Evolutionary conservation across 2,888 invertebrate genomes (phyloP), one percentile per base, ranked within the genome.

Genomic region (Orchestes rusci): DNA sequence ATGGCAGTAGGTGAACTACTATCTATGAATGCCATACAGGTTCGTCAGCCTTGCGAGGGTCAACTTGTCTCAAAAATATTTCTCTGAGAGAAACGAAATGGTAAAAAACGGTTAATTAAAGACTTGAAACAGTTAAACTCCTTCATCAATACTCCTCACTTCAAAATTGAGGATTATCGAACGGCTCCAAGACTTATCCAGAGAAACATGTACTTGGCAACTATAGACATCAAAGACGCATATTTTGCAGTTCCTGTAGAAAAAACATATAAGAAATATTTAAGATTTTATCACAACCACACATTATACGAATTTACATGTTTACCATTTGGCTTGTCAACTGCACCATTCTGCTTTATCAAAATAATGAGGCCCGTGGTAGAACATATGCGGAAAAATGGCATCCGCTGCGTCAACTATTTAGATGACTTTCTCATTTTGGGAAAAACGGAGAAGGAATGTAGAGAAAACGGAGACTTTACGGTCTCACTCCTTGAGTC

Each of bases 141-240:
- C 23, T 23, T 23, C 10, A 32, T 32, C 13, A 15, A 16, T 32
- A 16, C 32, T 32, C 32, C 32, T 10, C 56, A 59, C 44, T 59
- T 59, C 34, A 56, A 59, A 47, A 42, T 57, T 16, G 56, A 58
- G 34, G 55, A 57, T 43, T 49, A 45, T 19, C 43, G 48, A 40
- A 53, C 54, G 0, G 53, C 50, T 1, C 31, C 32, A 3, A 39
- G 52, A 15, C 23, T 58, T 10, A 45, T 58, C 7, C n/a, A 40
- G 17, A 13, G 15, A 13, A 38, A 23, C 45, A 20, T 36, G 42
- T n/a, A 49, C n/a, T 10, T 47, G 36, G 33, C 47, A 13, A 41
- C 36, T 10, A 30, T 50, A 8, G 47, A 51, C 42, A 16, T 52
- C 3, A 47, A 44, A 37, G 47, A 52, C 39, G 47, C 50, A 18